Percentiles rank a stretch among this genome's conserved stretches.
Evolutionary conservation across 2,888 invertebrate genomes (phyloP).

Genomic region (Watsonalla cultraria): DNA sequence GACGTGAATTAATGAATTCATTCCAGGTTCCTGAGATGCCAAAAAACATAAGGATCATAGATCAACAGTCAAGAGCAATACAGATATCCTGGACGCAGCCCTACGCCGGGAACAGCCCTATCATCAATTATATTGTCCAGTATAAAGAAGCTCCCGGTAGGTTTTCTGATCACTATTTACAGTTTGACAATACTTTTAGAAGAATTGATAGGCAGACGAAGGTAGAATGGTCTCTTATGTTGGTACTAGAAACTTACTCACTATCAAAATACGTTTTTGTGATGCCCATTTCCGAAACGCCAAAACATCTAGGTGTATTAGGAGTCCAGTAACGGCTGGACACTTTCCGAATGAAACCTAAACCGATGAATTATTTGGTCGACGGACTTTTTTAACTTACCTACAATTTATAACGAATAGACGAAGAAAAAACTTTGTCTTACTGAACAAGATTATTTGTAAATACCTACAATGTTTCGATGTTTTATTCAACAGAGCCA

Average conservation of each 20-base stretch:
- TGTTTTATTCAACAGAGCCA: slow-evolving; percentile 75
- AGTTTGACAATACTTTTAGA: too few relatives aligned
- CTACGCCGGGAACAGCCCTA: slow-evolving; percentile 92
- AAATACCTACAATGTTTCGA: neutral
- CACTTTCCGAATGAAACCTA: too few relatives aligned
- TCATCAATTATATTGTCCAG: slow-evolving; percentile 92
- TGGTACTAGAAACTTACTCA: too few relatives aligned
- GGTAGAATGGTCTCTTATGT: too few relatives aligned
- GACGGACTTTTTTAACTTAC: too few relatives aligned
- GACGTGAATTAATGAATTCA: neutral
- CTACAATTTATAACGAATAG: too few relatives aligned
- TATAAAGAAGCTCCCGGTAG: slow-evolving; percentile 90
- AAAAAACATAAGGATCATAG: slow-evolving; percentile 89
- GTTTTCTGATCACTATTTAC: slow-evolving; percentile 8
- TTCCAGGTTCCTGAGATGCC: slow-evolving; percentile 93
- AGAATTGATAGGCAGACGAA: neutral
- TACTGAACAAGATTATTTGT: too few relatives aligned
- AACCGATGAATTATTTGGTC: too few relatives aligned
- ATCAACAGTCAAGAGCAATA: slow-evolving; percentile 90
- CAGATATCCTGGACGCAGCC: slow-evolving; percentile 94
- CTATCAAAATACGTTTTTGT: neutral
- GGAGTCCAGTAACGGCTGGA: too few relatives aligned
- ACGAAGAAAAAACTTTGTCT: too few relatives aligned
- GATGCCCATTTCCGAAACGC: neutral
- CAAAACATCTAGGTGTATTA: neutral